Conservation (phyloP, 2,888 invertebrate genomes). For the Diadegma fenestrale region DNA sequence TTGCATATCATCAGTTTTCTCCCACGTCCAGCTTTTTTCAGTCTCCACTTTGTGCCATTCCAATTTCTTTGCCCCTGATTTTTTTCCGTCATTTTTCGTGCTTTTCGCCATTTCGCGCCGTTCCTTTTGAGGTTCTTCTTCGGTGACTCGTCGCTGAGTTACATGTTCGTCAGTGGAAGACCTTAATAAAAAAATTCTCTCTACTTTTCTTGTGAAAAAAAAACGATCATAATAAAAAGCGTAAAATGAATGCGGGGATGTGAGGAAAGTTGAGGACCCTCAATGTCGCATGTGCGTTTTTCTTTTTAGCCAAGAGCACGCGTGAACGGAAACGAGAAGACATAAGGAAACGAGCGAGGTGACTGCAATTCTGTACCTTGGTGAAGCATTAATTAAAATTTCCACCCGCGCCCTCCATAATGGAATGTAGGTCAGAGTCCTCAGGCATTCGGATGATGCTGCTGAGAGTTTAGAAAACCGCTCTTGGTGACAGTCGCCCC, state of each 20-base stretch:
- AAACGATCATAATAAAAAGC: not conserved
- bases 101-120: slow-evolving; percentile 18
- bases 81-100: slow-evolving; percentile 9
- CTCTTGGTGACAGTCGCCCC: not conserved
- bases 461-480: slow-evolving; percentile 8
- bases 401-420: slow-evolving; percentile 36
- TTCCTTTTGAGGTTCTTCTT: slow-evolving; percentile 46
- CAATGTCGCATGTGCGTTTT: slow-evolving; percentile 10
- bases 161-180: not conserved
- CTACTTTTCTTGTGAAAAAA: not conserved
- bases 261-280: slow-evolving; percentile 21
- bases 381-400: slow-evolving; percentile 66
- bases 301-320: slow-evolving; percentile 7
- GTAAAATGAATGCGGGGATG: slow-evolving; percentile 6
- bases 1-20: slow-evolving; percentile 54
- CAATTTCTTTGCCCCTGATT: slow-evolving; percentile 1
- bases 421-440: slow-evolving; percentile 66
- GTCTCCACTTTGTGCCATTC: slow-evolving; percentile 12
- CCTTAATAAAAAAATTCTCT: slow-evolving; percentile 26
- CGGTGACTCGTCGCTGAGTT: slow-evolving; percentile 42
- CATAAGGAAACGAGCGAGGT: slow-evolving; percentile 22
- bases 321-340: slow-evolving; percentile 13
- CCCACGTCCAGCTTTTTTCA: slow-evolving; percentile 7
- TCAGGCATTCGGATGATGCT: not conserved
- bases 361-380: slow-evolving; percentile 28